Evolutionary conservation across 2,888 invertebrate species (phyloP).

Genomic region (Apoda limacodes): DNA sequence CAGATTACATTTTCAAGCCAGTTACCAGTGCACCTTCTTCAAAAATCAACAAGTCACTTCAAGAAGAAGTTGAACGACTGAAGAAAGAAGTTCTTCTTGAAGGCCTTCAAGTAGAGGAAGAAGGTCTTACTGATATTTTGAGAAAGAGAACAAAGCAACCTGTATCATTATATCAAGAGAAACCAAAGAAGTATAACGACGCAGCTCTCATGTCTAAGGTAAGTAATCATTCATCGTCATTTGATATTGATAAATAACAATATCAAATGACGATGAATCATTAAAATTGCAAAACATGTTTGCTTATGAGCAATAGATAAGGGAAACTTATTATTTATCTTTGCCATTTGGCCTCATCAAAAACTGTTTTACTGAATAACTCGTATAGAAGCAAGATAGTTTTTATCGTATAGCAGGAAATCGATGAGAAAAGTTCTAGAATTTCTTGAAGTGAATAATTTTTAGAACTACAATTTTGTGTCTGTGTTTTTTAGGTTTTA

Average conservation of each 20-base stretch:
- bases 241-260: constrained; percentile 1
- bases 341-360: too few species aligned
- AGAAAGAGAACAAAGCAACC: constrained; percentile 79
- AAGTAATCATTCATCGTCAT: constrained; percentile 9
- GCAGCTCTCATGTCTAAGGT: constrained; percentile 56
- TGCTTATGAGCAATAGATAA: too few species aligned
- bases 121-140: constrained; percentile 80
- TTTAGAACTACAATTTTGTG: constrained; percentile 2
- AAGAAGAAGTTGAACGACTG: constrained; percentile 83
- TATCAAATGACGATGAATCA: too few species aligned
- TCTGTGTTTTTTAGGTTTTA: constrained; percentile 36
- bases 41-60: constrained; percentile 74
- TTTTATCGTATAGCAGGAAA: too few species aligned
- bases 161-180: constrained; percentile 50
- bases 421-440: constrained; percentile 5
- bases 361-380: too few species aligned
- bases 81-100: constrained; percentile 85
- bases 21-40: constrained; percentile 39
- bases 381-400: too few species aligned
- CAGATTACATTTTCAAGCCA: constrained; percentile 48
- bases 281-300: too few species aligned
- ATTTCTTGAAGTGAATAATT: background rate
- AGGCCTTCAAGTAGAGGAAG: constrained; percentile 87
- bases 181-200: constrained; percentile 62
- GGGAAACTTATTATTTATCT: too few species aligned